Conservation (phyloP, 2,113 vertebrate species). For the Gallinago paraguaiae region DNA sequence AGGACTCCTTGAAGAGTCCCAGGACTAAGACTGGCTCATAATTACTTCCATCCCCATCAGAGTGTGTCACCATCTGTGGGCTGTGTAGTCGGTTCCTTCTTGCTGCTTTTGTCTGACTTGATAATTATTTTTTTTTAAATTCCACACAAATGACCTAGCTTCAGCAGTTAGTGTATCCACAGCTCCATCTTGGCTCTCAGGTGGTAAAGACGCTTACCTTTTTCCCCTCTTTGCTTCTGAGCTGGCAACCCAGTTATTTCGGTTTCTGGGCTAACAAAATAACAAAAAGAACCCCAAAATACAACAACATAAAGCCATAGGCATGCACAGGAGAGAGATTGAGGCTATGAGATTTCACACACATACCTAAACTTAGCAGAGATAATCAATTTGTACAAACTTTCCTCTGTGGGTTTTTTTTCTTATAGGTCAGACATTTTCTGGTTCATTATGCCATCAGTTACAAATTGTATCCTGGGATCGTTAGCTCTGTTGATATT, state of each 20-base stretch:
- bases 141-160: neutral
- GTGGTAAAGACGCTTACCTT: neutral
- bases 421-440: neutral
- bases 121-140: neutral
- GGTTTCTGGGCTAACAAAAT: neutral
- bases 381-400: neutral
- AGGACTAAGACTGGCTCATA: neutral
- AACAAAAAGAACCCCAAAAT: neutral
- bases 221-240: neutral
- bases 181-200: neutral
- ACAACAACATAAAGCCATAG: neutral
- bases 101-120: conserved; percentile 12
- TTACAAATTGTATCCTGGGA: neutral
- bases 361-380: neutral
- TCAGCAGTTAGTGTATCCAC: neutral
- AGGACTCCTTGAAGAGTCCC: conserved; percentile 48
- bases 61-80: conserved; percentile 48
- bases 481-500: neutral
- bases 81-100: neutral
- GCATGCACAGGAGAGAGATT: neutral
- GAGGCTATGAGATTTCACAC: neutral
- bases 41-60: conserved; percentile 35
- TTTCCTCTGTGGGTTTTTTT: neutral
- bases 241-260: neutral
- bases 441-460: neutral